Conservation (phyloP, 2,797 vertebrate genomes). For the Syngnathus acus region DNA sequence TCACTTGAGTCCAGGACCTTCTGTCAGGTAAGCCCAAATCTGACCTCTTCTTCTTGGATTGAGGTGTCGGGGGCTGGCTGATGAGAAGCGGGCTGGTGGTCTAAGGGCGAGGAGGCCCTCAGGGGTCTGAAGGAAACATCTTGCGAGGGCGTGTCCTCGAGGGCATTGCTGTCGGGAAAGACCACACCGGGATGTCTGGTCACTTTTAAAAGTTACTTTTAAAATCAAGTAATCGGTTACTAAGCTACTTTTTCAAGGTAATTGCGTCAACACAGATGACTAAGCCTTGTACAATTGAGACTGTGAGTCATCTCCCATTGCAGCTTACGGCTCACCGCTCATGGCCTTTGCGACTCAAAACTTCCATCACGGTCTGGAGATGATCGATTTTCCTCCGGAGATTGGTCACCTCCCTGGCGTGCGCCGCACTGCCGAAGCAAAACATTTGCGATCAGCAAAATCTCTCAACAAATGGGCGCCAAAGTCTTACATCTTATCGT, state of each 20-base stretch:
- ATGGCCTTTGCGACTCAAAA: constrained; percentile 85
- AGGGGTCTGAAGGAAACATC: constrained; percentile 75
- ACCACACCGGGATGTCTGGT: not conserved
- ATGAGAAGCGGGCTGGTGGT: constrained; percentile 54
- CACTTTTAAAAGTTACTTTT: too few species aligned
- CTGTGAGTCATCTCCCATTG: not conserved
- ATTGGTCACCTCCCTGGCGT: constrained; percentile 77
- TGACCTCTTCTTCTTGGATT: not conserved
- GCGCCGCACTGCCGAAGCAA: constrained; percentile 67
- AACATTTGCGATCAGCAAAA: not conserved
- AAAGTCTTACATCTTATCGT: constrained; percentile 82
- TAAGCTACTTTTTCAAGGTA: too few species aligned
- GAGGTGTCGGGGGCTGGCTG: constrained; percentile 67
- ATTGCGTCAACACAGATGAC: too few species aligned
- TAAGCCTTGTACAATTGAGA: too few species aligned
- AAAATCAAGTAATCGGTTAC: too few species aligned
- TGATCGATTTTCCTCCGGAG: constrained; percentile 81
- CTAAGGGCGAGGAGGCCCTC: constrained; percentile 71
- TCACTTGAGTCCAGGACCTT: not conserved
- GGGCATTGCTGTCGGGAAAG: constrained; percentile 72
- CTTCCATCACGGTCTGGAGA: constrained; percentile 84
- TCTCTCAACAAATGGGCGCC: not conserved
- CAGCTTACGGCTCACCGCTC: constrained; percentile 71
- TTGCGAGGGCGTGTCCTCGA: constrained; percentile 89
- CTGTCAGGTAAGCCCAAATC: not conserved